Evolutionary conservation across 1,140 invertebrate species (phyloP).

Genomic region (Lepeophtheirus salmonis): DNA sequence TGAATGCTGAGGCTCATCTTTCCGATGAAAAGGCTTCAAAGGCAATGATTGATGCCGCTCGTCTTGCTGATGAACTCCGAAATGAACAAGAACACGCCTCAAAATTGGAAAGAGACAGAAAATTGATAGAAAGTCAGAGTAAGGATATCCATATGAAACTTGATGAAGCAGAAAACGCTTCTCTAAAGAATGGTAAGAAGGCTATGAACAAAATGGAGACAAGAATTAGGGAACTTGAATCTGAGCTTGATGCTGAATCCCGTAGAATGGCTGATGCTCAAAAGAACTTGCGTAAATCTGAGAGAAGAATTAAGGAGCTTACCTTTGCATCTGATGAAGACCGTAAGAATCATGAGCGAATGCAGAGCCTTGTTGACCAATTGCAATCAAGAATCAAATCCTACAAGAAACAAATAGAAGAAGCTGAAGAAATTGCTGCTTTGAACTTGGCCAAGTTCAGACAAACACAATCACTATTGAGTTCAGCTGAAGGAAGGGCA

Average conservation of each 20-base stretch:
- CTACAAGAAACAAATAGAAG: slow-evolving; percentile 43
- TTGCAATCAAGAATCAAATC: slow-evolving; percentile 35
- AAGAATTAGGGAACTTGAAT: slow-evolving; percentile 30
- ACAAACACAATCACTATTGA: slow-evolving; percentile 35
- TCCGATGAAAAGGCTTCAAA: slow-evolving; percentile 31
- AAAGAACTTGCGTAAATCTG: slow-evolving; percentile 81
- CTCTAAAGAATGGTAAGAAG: slow-evolving; percentile 36
- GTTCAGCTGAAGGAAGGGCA: slow-evolving; percentile 36
- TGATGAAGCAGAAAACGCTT: slow-evolving; percentile 35
- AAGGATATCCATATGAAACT: slow-evolving; percentile 35
- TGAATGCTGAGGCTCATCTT: slow-evolving; percentile 27
- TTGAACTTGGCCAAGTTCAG: slow-evolving; percentile 40
- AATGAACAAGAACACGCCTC: slow-evolving; percentile 37
- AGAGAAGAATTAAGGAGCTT: slow-evolving; percentile 38
- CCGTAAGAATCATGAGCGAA: slow-evolving; percentile 89
- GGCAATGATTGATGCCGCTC: slow-evolving; percentile 34
- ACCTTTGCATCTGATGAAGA: slow-evolving; percentile 59
- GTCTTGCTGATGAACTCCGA: slow-evolving; percentile 35
- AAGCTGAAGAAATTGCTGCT: slow-evolving; percentile 42
- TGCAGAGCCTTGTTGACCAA: slow-evolving; percentile 61
- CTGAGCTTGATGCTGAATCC: slow-evolving; percentile 52
- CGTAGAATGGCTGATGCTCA: slow-evolving; percentile 87
- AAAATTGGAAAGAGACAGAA: slow-evolving; percentile 37
- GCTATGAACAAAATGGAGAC: slow-evolving; percentile 35
- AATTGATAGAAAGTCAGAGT: slow-evolving; percentile 30